Evolutionary conservation across 1,140 invertebrate genomes (phyloP).

Genomic region (Sarcophaga peregrina): DNA sequence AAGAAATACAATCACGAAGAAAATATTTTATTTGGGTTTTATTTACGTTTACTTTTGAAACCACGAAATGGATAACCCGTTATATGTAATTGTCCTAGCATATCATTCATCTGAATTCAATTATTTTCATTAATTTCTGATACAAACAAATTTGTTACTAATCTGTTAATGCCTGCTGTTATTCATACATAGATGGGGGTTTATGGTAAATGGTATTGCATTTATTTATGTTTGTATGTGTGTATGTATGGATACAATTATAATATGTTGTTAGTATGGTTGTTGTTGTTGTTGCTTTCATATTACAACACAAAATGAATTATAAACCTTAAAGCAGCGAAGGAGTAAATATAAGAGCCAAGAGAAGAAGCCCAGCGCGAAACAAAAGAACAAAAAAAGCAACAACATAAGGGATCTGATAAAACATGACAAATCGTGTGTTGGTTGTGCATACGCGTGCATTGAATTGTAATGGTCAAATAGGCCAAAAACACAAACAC

Average conservation of each 20-base stretch:
- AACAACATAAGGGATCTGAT: not conserved
- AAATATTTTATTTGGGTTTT: too few species aligned
- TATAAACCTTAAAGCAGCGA: not conserved
- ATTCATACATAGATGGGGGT: not conserved
- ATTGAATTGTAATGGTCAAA: slow-evolving; percentile 19
- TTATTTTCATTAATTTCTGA: too few species aligned
- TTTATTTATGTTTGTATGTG: not conserved
- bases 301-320: not conserved
- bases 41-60: too few species aligned
- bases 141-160: too few species aligned
- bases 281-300: not conserved
- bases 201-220: not conserved
- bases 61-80: too few species aligned
- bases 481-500: not conserved
- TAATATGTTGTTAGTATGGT: not conserved
- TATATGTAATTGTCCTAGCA: too few species aligned
- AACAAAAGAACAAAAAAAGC: not conserved
- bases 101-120: too few species aligned
- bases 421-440: not conserved
- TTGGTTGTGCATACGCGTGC: not conserved
- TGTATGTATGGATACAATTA: not conserved
- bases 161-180: too few species aligned
- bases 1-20: too few species aligned
- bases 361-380: not conserved
- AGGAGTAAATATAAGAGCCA: not conserved